A percentile compares a stretch with the other conserved stretches of the same genome.
Conservation (phyloP, 64 coral and sea anemone species). For the Montipora foliosa region DNA sequence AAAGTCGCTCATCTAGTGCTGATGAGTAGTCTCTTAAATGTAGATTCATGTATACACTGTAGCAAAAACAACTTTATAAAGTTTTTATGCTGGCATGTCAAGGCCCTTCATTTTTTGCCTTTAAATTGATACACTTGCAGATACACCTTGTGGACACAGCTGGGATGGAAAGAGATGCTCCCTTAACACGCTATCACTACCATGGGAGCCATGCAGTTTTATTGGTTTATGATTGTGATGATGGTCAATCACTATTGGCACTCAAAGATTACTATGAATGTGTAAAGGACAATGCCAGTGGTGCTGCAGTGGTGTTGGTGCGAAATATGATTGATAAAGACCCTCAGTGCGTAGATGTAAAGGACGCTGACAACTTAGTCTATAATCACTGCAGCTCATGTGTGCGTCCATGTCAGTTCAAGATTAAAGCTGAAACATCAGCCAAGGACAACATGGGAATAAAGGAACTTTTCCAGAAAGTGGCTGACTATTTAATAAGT, state of each 20-base stretch:
- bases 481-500: conserved; percentile 57
- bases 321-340: conserved; percentile 69
- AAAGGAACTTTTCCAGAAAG: conserved; percentile 1
- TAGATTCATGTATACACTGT: no score
- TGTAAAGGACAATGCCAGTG: conserved; percentile 30
- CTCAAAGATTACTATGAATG: conserved; percentile 27
- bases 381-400: neutral
- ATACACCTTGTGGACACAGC: conserved; percentile 62
- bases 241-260: conserved; percentile 28
- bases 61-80: no score
- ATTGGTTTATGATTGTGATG: conserved; percentile 70
- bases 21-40: no score
- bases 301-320: conserved; percentile 57
- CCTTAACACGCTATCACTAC: conserved; percentile 62
- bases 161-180: conserved; percentile 52
- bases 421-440: conserved; percentile 49
- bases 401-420: neutral
- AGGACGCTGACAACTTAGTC: conserved; percentile 42
- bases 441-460: conserved; percentile 53
- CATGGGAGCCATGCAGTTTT: conserved; percentile 59
- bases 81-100: no score
- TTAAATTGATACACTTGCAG: conserved; percentile 2
- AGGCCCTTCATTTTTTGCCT: neutral
- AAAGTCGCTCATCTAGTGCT: no score
- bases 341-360: neutral